These are phyloP conservation scores for Xiphophorus birchmanni DNA, from an alignment of 2,797 vertebrate species.

Conservation along the genomic window DNA sequence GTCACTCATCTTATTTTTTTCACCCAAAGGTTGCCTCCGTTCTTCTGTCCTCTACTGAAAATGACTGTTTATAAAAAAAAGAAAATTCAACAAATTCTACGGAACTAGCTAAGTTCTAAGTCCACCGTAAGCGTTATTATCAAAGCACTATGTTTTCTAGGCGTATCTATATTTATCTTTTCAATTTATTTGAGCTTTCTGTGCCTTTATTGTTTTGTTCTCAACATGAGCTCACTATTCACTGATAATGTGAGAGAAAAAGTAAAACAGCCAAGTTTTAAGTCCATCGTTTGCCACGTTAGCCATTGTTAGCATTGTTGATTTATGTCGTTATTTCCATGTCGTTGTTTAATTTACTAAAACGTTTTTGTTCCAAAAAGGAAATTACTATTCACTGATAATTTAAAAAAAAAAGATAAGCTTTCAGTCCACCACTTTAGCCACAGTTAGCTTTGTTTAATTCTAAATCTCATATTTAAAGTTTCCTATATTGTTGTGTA, in stretches of 20 bases:
- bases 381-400: not conserved
- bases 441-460: no score
- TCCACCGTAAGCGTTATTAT: constrained; percentile 9
- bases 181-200: constrained; percentile 45
- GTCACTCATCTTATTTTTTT: constrained; percentile 65
- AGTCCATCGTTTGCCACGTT: not conserved
- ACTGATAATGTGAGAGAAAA: not conserved
- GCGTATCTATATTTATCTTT: constrained; percentile 14
- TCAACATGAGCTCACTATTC: not conserved
- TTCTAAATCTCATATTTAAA: no score
- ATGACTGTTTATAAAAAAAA: constrained; percentile 52
- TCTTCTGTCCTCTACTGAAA: constrained; percentile 39
- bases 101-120: constrained; percentile 13
- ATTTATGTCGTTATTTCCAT: not conserved
- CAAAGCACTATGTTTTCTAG: constrained; percentile 11
- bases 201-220: constrained; percentile 9
- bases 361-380: not conserved
- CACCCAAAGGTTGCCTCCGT: constrained; percentile 42
- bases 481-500: no score
- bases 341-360: not conserved
- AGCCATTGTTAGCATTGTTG: not conserved
- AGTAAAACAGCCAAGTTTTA: not conserved
- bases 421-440: no score
- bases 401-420: not conserved
- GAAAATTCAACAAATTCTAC: constrained; percentile 38